A percentile compares a stretch with the other conserved stretches of the same genome.
These are phyloP conservation scores for Formica selysi DNA, from an alignment of 1,140 invertebrate species.

Conservation along the genomic window DNA sequence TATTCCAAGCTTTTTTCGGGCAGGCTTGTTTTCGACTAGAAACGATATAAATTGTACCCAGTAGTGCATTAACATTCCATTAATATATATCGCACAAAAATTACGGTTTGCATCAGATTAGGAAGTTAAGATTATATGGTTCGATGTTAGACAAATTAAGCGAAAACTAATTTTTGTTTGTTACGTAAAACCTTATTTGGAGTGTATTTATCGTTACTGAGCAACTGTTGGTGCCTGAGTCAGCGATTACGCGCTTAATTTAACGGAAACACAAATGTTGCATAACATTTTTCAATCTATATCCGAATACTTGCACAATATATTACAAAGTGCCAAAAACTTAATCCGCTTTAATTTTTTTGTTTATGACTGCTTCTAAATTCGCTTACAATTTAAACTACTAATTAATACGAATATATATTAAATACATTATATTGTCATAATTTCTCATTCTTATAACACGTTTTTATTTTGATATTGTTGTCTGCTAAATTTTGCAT, in stretches of 20 bases:
- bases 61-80: conserved; percentile 24
- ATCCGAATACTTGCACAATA: not conserved
- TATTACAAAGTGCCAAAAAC: not conserved
- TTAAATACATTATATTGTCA: not conserved
- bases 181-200: not conserved
- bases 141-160: not conserved
- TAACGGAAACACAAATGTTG: conserved; percentile 23
- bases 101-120: not conserved
- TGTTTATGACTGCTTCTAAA: not conserved
- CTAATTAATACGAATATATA: not conserved
- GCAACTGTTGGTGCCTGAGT: not conserved
- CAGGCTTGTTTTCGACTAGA: not conserved
- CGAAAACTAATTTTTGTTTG: conserved; percentile 5
- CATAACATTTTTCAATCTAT: conserved; percentile 39
- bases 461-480: not conserved
- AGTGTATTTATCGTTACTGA: not conserved
- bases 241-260: conserved; percentile 42
- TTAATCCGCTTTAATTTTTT: conserved; percentile 9
- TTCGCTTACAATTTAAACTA: not conserved
- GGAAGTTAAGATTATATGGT: conserved; percentile 8
- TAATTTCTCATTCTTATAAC: not conserved
- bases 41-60: conserved; percentile 30
- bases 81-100: conserved; percentile 1
- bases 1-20: not conserved
- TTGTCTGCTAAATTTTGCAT: not conserved